Evolutionary conservation across 2,888 invertebrate genomes (phyloP), one percentile per base, ranked within the genome.

Genomic region (Cheilosia variabilis): DNA sequence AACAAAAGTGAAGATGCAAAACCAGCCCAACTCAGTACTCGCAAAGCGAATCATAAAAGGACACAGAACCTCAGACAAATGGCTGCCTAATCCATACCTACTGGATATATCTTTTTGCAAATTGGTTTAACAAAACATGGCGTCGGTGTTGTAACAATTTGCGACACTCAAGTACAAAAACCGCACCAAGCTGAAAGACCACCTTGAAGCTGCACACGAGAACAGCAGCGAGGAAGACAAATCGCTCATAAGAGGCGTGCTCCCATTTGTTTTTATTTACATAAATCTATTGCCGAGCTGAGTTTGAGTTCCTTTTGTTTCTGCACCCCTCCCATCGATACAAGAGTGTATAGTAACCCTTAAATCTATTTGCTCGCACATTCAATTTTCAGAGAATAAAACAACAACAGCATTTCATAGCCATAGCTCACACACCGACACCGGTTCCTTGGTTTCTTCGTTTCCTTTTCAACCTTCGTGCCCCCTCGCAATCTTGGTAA

Each of bases 401-500:
- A 22, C 7, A 37, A 65, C 27, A 57, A 55, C 41, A 50, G 9
- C 31, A 31, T 9, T 31, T 31, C 41, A 34, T 4, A 17, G n/a
- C 17, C 41, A 19, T 53, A 68, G 66, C 52, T 41, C 50, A 47
- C 47, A 71, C 58, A 71, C 50, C 60, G 71, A 71, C 58, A 71
- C 50, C 60, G 71, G 71, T 60, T 45, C 27, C 34, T 52, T 17
- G 24, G 34, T 55, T 43, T 45, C 43, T 65, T 34, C 50, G 50
- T 52, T 68, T 68, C 60, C 52, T 53, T 68, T 52, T 34, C 19
- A 53, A 53, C 62, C 69, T 45, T 37, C 27, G 45, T 69, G 52
- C 15, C 34, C 68, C 53, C 45, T 77, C 37, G 62, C 71, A 78
- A 78, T 63, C 65, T 71, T 71, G 63, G 65, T 78, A 78, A 78